Conservation (phyloP, 2,797 vertebrate species). For the Rallus crepitans region DNA sequence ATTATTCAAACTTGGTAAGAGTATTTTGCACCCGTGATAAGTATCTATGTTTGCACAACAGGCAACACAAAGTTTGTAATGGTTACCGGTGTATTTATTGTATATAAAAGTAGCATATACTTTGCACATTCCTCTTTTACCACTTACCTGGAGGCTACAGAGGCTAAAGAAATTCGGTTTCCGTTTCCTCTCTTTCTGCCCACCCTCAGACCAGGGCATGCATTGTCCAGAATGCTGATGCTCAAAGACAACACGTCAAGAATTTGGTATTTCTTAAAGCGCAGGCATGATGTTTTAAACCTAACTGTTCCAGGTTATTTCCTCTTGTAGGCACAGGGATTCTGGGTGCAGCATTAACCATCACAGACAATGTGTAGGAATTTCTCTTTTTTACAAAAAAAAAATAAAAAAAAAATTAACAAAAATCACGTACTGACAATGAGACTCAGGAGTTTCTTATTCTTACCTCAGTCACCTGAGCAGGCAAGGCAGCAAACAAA, state of each 20-base stretch:
- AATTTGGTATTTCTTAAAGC: neutral
- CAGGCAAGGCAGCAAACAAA: neutral
- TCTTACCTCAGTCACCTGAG: neutral
- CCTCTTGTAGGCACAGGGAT: neutral
- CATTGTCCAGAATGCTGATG: neutral
- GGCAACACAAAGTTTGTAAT: neutral
- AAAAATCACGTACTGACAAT: neutral
- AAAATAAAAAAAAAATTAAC: neutral
- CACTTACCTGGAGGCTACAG: neutral
- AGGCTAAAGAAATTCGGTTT: neutral
- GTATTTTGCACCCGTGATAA: slow-evolving; percentile 53
- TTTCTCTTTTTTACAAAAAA: neutral
- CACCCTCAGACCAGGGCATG: neutral
- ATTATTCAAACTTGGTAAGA: slow-evolving; percentile 47
- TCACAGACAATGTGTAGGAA: neutral
- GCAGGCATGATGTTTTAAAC: neutral
- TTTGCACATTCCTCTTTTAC: slow-evolving; percentile 4
- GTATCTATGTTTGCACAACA: neutral
- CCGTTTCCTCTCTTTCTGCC: neutral
- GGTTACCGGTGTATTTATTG: neutral
- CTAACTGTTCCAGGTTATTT: neutral
- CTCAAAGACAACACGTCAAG: neutral
- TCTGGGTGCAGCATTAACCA: neutral
- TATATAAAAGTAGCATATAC: neutral
- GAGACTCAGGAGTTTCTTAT: neutral